These are phyloP conservation scores for Drosophila miranda DNA, from an alignment of 1,140 invertebrate genomes.

Conservation along the genomic window DNA sequence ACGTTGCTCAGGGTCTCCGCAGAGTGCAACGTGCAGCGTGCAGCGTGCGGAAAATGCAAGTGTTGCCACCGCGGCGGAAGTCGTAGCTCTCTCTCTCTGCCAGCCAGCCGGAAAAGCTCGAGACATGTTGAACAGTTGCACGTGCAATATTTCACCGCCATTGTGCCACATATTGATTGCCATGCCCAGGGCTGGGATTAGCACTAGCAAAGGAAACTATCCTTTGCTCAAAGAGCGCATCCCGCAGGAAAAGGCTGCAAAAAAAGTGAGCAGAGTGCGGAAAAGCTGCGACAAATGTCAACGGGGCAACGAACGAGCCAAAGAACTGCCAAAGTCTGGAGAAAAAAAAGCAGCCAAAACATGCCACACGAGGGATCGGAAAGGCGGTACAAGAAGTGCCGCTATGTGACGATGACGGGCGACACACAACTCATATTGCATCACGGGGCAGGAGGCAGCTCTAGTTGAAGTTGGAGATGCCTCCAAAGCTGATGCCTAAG, in stretches of 20 bases:
- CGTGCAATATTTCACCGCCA: conserved; percentile 61
- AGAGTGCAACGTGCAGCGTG: conserved; percentile 17
- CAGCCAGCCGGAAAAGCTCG: conserved; percentile 55
- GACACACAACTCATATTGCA: conserved; percentile 67
- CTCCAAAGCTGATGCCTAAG: conserved; percentile 12
- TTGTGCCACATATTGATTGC: conserved; percentile 58
- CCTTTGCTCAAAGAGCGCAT: conserved; percentile 22
- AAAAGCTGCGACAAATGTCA: conserved; percentile 70
- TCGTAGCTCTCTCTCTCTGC: conserved; percentile 52
- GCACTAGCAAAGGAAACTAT: conserved; percentile 20
- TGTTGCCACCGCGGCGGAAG: conserved; percentile 68
- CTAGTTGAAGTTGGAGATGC: conserved; percentile 20
- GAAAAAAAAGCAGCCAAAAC: conserved; percentile 42
- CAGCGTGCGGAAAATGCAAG: conserved; percentile 67
- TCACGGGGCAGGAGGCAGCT: conserved; percentile 21
- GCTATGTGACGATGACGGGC: conserved; percentile 66
- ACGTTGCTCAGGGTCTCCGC: conserved; percentile 7
- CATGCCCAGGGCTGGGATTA: conserved; percentile 30
- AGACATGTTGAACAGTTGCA: conserved; percentile 62
- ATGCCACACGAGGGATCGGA: conserved; percentile 7
- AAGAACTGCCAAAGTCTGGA: conserved; percentile 50
- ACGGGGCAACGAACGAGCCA: conserved; percentile 34
- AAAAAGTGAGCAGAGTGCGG: conserved; percentile 16
- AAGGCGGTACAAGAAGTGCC: conserved; percentile 51
- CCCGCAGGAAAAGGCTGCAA: conserved; percentile 15